These are phyloP conservation scores for Fragum whitleyi DNA, from an alignment of 2,888 invertebrate genomes.

Conservation along the genomic window DNA sequence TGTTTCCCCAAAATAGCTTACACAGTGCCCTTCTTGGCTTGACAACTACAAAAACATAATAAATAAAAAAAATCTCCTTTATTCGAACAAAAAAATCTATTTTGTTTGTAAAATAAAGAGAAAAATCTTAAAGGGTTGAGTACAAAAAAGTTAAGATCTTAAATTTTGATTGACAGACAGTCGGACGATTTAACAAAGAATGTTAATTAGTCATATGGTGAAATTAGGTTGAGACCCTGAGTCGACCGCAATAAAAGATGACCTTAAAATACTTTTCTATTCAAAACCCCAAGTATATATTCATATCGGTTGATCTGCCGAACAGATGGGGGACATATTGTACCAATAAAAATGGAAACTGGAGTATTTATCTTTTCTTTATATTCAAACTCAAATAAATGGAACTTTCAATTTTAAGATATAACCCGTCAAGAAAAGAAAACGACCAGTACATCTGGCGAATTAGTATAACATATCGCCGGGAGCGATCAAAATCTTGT, in stretches of 20 bases:
- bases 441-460: too few species aligned
- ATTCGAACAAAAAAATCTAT: too few species aligned
- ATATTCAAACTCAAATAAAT: not conserved
- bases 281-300: not conserved
- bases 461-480: too few species aligned
- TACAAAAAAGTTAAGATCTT: not conserved
- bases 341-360: not conserved
- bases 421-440: too few species aligned
- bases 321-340: slow-evolving; percentile 1
- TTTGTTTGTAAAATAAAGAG: too few species aligned
- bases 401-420: too few species aligned
- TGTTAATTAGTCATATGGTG: not conserved
- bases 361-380: not conserved
- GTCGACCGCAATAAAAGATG: slow-evolving; percentile 1
- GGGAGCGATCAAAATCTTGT: too few species aligned
- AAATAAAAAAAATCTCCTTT: too few species aligned
- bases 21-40: too few species aligned
- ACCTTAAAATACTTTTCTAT: slow-evolving; percentile 1
- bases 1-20: too few species aligned
- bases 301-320: not conserved
- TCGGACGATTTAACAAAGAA: not conserved
- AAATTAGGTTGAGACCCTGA: not conserved
- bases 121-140: too few species aligned
- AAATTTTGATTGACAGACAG: not conserved
- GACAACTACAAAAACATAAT: too few species aligned